Evolutionary conservation across 2,113 vertebrate genomes (phyloP).

Genomic region (Phainopepla nitens): DNA sequence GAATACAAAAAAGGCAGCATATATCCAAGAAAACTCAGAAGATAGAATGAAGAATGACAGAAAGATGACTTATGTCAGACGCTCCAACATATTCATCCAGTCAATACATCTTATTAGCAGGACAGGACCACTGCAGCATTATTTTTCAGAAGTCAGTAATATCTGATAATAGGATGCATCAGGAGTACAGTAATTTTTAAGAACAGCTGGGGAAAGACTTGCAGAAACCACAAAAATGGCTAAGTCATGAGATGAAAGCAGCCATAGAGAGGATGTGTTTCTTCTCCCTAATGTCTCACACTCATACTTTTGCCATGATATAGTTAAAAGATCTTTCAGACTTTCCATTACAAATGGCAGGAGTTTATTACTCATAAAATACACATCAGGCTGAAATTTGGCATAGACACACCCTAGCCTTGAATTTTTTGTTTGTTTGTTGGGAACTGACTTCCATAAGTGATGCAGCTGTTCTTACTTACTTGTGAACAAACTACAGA

Average conservation of each 20-base stretch:
- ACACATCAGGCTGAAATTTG: slow-evolving; percentile 38
- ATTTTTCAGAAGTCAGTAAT: background rate
- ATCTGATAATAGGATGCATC: background rate
- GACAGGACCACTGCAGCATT: background rate
- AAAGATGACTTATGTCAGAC: background rate
- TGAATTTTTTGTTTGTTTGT: slow-evolving; percentile 37
- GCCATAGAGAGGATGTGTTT: background rate
- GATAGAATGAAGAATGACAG: background rate
- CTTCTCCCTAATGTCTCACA: background rate
- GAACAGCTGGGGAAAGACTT: background rate
- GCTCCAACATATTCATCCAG: background rate
- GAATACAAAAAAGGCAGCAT: background rate
- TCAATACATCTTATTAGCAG: background rate
- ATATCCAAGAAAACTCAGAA: background rate
- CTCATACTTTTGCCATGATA: background rate
- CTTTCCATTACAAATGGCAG: slow-evolving; percentile 32
- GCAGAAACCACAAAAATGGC: background rate
- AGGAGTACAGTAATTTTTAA: background rate
- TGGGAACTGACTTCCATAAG: slow-evolving; percentile 25
- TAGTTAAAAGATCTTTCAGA: slow-evolving; percentile 33
- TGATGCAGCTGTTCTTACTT: slow-evolving; percentile 44
- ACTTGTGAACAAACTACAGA: slow-evolving; percentile 2
- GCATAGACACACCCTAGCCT: background rate
- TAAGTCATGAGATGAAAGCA: background rate
- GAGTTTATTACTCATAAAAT: slow-evolving; percentile 40